These are phyloP conservation scores for Sceloporus undulatus DNA, from an alignment of 2,113 vertebrate species.

Conservation along the genomic window DNA sequence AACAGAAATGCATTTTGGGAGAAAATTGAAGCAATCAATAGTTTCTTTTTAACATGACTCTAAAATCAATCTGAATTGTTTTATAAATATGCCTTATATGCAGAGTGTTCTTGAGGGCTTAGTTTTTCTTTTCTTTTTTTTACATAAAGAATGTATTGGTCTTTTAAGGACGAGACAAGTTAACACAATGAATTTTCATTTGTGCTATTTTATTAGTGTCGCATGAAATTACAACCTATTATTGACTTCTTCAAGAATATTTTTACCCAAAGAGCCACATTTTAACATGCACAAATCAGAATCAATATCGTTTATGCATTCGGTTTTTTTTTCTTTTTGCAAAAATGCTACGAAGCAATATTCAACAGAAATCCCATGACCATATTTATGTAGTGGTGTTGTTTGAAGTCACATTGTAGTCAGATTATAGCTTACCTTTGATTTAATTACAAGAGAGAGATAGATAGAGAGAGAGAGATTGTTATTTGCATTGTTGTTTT, in stretches of 20 bases:
- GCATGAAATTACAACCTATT: slow-evolving; percentile 79
- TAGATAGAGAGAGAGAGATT: slow-evolving; percentile 58
- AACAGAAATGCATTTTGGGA: slow-evolving; percentile 74
- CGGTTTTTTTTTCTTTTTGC: slow-evolving; percentile 51
- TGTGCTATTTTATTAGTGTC: slow-evolving; percentile 83
- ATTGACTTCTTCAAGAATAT: slow-evolving; percentile 80
- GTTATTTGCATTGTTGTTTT: slow-evolving; percentile 72
- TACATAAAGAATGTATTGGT: slow-evolving; percentile 75
- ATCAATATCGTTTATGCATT: slow-evolving; percentile 79
- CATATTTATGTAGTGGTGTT: slow-evolving; percentile 59
- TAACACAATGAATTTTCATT: slow-evolving; percentile 84
- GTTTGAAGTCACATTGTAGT: slow-evolving; percentile 63
- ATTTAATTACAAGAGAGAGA: slow-evolving; percentile 72
- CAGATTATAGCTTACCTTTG: slow-evolving; percentile 68
- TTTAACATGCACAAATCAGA: slow-evolving; percentile 80
- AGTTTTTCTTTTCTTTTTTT: slow-evolving; percentile 20
- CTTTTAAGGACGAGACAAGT: slow-evolving; percentile 80
- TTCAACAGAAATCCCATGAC: slow-evolving; percentile 71
- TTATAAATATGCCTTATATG: slow-evolving; percentile 82
- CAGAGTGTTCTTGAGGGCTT: slow-evolving; percentile 64
- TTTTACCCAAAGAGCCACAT: slow-evolving; percentile 76
- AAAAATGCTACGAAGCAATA: slow-evolving; percentile 75
- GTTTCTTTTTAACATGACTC: slow-evolving; percentile 71
- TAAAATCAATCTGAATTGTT: slow-evolving; percentile 81
- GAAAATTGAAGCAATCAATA: slow-evolving; percentile 77